Conservation (phyloP, 2,113 vertebrate genomes). For the Leucopternis melanops region DNA sequence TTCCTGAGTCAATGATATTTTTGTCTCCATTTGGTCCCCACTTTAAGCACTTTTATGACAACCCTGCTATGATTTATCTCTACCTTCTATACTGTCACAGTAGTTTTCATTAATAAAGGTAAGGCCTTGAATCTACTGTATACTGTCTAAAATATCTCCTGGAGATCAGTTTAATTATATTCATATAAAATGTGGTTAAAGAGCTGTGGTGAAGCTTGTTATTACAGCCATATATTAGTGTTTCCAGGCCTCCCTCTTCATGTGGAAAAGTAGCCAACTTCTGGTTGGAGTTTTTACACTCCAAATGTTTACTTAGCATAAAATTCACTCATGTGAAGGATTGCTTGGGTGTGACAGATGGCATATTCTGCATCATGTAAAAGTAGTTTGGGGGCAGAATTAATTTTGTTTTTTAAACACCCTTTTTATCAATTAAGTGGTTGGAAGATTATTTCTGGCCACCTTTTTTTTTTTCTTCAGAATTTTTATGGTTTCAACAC, state of each 20-base stretch:
- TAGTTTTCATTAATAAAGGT: background rate
- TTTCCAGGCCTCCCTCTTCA: background rate
- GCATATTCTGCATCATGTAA: background rate
- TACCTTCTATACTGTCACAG: background rate
- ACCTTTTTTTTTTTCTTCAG: too few relatives aligned
- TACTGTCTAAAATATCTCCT: background rate
- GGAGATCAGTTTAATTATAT: background rate
- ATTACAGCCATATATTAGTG: background rate
- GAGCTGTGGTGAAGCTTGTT: background rate
- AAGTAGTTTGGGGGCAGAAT: background rate
- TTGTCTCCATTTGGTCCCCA: background rate
- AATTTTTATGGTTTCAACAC: background rate
- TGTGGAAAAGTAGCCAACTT: background rate
- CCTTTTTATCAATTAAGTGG: background rate
- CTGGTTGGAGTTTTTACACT: background rate
- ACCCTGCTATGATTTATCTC: background rate
- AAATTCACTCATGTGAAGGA: background rate
- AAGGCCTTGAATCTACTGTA: background rate
- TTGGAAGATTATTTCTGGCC: background rate
- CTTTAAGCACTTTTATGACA: background rate
- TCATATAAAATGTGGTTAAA: background rate
- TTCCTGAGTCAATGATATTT: background rate
- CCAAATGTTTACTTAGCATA: background rate
- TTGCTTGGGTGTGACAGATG: background rate
- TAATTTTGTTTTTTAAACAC: too few relatives aligned